Evolutionary conservation across 2,113 vertebrate species (phyloP), one percentile per base, ranked within the genome.

Genomic region (Clarias magur): DNA sequence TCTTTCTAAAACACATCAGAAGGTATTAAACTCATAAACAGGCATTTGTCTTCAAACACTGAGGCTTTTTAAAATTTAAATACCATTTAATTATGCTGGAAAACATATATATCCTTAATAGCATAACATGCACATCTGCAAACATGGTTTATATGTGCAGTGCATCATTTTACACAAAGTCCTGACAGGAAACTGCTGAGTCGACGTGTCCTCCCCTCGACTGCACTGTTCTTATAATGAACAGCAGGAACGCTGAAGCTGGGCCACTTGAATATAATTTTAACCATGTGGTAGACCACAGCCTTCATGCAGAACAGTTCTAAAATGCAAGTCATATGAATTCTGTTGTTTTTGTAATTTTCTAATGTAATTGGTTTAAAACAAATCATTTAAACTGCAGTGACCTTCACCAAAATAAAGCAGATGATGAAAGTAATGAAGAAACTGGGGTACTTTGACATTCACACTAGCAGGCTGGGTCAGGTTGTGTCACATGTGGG

Each of bases 181-280:
- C 10, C 30, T 60, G 27, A 38, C 10, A 17, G 30, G 30, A 62
- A 62, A 80, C 79, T 60, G 56, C 79, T 62, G 79, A 62, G 30
- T 81, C 21, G 30, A 62, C 57, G 21, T 81, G 79, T 62, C 59
- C 42, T 62, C 57, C 42, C 13, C 57, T 25, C 25, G 30, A 42
- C 79, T 23, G 19, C 21, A 15, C 11, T 5, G 57, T 7, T 81
- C 79, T 80, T 23, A 80, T 80, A 80, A 80, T 80, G 42, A 80
- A 80, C 56, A 38, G 30, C 57, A 80, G 79, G 60, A 38, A 60
- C 0, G 56, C 79, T 80, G 57, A 59, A 80, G 79, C 79, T 60
- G 17, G 30, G 30, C 57, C 57, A 38, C 56, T 57, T 4, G 21
- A 62, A 62, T 62, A 53, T 80, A 80, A 81, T 62, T 25, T 25